phyloP scores from a whole-genome alignment of 2,797 vertebrate species.

The Myotis findleyi region DNA sequence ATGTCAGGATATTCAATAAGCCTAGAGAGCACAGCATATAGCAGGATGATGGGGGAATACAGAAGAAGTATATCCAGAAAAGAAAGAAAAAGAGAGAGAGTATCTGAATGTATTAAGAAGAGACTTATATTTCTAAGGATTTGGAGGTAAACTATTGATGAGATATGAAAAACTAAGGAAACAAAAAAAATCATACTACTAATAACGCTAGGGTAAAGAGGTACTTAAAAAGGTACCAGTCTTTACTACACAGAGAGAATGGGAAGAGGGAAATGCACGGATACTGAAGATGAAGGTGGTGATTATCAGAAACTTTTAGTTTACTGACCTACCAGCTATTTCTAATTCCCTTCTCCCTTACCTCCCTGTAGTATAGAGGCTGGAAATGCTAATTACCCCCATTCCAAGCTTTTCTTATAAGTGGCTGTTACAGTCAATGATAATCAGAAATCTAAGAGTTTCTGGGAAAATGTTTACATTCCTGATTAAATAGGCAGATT shows the following conservation, averaged over 20 bases:
- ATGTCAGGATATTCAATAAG: neutral
- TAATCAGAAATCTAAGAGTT: neutral
- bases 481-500: neutral
- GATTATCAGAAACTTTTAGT: neutral
- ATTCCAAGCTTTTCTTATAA: neutral
- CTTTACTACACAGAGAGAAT: neutral
- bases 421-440: neutral
- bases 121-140: slow-evolving; percentile 2
- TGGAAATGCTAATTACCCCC: neutral
- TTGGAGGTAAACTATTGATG: neutral
- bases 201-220: neutral
- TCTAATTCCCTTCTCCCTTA: neutral
- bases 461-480: neutral
- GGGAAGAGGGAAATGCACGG: neutral
- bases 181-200: neutral
- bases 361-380: neutral
- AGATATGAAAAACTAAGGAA: slow-evolving; percentile 5
- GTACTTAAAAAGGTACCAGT: neutral
- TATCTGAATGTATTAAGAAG: neutral
- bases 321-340: neutral
- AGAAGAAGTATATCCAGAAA: neutral
- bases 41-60: neutral
- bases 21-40: neutral
- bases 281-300: neutral
- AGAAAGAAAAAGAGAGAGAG: neutral